Base-by-base conservation (phyloP, 2,797 vertebrate species). In the Rhadinocentrus ornatus region DNA sequence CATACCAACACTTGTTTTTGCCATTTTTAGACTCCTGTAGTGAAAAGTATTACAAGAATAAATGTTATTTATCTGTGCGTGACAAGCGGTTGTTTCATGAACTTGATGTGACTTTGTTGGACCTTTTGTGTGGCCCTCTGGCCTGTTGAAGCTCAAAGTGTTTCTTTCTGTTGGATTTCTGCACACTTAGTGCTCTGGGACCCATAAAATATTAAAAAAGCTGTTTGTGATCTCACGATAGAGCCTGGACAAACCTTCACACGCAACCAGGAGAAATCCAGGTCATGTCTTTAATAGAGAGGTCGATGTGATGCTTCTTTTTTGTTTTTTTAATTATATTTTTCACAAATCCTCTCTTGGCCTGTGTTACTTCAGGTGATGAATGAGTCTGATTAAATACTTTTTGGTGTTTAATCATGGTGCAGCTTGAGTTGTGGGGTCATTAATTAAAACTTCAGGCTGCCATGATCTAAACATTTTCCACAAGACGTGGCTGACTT, bases 151-250 rank as follows among this genome's bases (percentile, higher is more conserved):
- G 85, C 85, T 79, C 83, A 85, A 93, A 94, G 93, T 93, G 91
- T 95, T 96, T 96, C 91, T 92, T 93, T 94, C 91, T 94, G 92
- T 59, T 84, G 91, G 93, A 93, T 94, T 93, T 93, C 88, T 90
- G 90, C 93, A 85, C 75, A 80, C 84, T 92, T 73, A 88, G 88
- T 89, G 94, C 92, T 94, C 91, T 93, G 93, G 91, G 88, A 92
- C 71, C 73, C 83, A 93, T 96, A 77, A 96, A 96, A 96, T 96
- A 96, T 95, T 96, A 90, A 97, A 94, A 93, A 81, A 77, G 88
- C 92, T 88, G 88, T 95, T 95, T 95, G 91, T 77, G 84, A 93
- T 95, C 93, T 96, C 84, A 91, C 89, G 91, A 88, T 89, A 84
- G 88, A 91, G 91, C 81, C 81, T 65, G 89, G 89, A 91, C 92